These are phyloP conservation scores for Petromus typicus DNA, from an alignment of 2,113 vertebrate species.

Conservation along the genomic window DNA sequence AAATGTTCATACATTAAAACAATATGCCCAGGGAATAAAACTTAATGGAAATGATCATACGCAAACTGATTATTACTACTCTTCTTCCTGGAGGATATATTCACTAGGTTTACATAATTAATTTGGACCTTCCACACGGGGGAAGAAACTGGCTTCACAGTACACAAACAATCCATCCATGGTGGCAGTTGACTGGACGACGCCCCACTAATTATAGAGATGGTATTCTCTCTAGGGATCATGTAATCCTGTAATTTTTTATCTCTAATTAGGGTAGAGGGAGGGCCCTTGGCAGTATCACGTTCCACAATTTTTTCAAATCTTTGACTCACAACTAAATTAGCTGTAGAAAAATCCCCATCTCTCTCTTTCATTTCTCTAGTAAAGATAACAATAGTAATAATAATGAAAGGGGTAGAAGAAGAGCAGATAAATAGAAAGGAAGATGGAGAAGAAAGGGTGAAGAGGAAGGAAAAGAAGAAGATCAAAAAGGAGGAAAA, in stretches of 20 bases:
- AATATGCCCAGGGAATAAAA: not conserved
- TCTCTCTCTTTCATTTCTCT: not conserved
- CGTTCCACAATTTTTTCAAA: conserved; percentile 56
- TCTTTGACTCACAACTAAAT: conserved; percentile 61
- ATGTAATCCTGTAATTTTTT: not conserved
- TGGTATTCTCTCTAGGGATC: not conserved
- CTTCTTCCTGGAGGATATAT: not conserved
- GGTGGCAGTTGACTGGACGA: not conserved
- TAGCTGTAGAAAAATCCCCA: conserved; percentile 38
- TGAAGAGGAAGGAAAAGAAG: not conserved
- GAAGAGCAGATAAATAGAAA: not conserved
- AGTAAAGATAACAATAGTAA: not conserved
- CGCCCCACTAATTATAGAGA: not conserved
- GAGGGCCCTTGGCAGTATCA: not conserved
- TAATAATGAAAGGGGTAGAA: not conserved
- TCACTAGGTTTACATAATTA: not conserved
- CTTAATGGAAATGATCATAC: conserved; percentile 40
- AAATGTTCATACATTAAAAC: conserved; percentile 21
- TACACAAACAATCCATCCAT: not conserved
- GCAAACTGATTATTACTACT: conserved; percentile 37
- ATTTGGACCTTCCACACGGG: not conserved
- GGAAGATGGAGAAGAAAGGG: not conserved
- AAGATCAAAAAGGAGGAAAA: not conserved
- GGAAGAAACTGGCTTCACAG: not conserved
- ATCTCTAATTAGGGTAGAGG: conserved; percentile 20